A percentile compares a stretch with the other conserved stretches of the same genome.
These are phyloP conservation scores for Halichoeres trimaculatus DNA, from an alignment of 2,113 vertebrate genomes.

Conservation along the genomic window DNA sequence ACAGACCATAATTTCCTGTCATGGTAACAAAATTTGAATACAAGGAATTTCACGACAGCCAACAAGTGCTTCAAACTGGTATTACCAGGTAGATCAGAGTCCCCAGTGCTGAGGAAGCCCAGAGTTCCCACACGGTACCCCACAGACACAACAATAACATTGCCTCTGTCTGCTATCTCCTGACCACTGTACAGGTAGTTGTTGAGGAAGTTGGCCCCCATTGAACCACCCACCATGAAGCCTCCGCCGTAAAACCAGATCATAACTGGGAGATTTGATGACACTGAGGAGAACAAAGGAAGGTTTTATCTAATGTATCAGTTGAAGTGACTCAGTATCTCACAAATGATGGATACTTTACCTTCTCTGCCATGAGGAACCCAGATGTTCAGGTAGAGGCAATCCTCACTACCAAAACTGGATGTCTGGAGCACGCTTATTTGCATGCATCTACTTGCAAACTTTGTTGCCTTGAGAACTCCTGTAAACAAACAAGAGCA, in stretches of 20 bases:
- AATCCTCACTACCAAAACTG: constrained; percentile 84
- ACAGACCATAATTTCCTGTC: constrained; percentile 92
- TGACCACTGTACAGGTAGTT: constrained; percentile 37
- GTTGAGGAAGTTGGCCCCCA: constrained; percentile 21
- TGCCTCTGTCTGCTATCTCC: constrained; percentile 29
- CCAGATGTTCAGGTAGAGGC: constrained; percentile 94
- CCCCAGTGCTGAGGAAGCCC: constrained; percentile 43
- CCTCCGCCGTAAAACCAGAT: constrained; percentile 36
- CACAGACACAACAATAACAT: constrained; percentile 23
- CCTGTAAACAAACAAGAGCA: constrained; percentile 67
- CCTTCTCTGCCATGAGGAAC: constrained; percentile 83
- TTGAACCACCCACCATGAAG: constrained; percentile 19
- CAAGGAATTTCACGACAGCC: neutral
- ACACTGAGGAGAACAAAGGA: neutral
- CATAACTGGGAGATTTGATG: constrained; percentile 35
- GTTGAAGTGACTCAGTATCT: neutral
- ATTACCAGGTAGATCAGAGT: constrained; percentile 33
- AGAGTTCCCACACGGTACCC: constrained; percentile 36
- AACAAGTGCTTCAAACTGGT: neutral
- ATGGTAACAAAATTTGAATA: neutral
- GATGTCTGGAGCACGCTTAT: constrained; percentile 74
- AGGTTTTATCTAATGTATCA: neutral
- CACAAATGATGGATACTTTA: constrained; percentile 47
- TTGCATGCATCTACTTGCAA: constrained; percentile 84
- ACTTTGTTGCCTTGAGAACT: constrained; percentile 80